Base-by-base conservation (phyloP, 2,113 vertebrate genomes). In the Cinclus cinclus region DNA sequence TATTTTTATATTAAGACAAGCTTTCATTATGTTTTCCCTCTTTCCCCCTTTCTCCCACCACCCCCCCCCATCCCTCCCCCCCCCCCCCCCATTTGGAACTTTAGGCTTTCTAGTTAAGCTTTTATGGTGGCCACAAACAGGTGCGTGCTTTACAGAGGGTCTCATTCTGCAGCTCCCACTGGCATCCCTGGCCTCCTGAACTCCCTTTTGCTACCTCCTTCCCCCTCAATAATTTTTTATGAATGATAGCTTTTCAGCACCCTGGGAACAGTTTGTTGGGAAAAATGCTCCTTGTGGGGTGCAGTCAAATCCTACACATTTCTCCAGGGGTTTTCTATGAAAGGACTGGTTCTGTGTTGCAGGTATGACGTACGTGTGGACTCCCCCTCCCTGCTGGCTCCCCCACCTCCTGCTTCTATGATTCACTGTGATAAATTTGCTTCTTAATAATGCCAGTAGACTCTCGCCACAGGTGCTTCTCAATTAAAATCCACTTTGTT, bases 161-260 rank as follows among this genome's bases (percentile, higher is more conserved):
- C 97, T 98, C 97, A 98, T 98, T 98, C 95, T 97, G 94, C 95
- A 94, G 90, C 94, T 97, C 96, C 97, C 96, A 97, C 97, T 98
- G 88, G 94, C 94, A 58, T 96, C 96, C 92, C 87, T 97, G 97
- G 94, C 97, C 97, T 97, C 88, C 85, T 97, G 96, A 97, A 97
- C 96, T 95, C 97, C 83, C 55, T 95, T 97, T 97, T 98, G 97
- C 97, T 97, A 92, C 90, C 90, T 97, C 92, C 97, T 96, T 97
- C 97, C 98, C 97, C 97, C 97, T 97, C 97, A 94, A 94, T 93
- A 96, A 95, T 95, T 97, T 98, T 97, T 97, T 97, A 98, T 98
- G 98, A 98, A 98, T 98, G 98, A 98, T 95, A 98, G 96, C 98
- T 98, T 98, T 98, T 98, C 98, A 98, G 95, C 83, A 64, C 97